These are phyloP conservation scores for Lota lota DNA, from an alignment of 2,113 vertebrate genomes.

Conservation along the genomic window DNA sequence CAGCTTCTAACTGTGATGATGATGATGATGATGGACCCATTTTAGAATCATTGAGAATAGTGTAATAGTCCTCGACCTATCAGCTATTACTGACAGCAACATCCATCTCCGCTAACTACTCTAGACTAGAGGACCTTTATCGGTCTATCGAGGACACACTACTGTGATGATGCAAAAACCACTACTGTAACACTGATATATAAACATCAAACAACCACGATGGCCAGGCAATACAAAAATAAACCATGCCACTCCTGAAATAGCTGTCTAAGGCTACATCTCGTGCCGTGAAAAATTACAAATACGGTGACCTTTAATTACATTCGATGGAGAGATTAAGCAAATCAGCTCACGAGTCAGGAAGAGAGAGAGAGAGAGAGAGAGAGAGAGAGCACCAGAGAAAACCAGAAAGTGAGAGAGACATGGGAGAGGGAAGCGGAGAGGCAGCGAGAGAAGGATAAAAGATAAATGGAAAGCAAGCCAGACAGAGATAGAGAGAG, in stretches of 20 bases:
- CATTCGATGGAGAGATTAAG: constrained; percentile 37
- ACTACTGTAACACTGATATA: constrained; percentile 35
- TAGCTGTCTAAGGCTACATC: constrained; percentile 36
- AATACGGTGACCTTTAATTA: constrained; percentile 63
- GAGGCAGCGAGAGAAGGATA: not conserved
- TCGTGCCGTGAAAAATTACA: constrained; percentile 48
- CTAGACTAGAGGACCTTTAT: constrained; percentile 58
- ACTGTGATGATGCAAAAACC: constrained; percentile 31
- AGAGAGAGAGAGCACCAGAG: constrained; percentile 6
- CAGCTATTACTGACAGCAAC: constrained; percentile 66
- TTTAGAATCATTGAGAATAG: constrained; percentile 49
- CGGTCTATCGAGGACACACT: constrained; percentile 42
- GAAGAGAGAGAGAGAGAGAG: constrained; percentile 9
- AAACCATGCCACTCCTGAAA: constrained; percentile 24
- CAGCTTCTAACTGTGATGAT: constrained; percentile 46
- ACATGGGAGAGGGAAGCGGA: not conserved
- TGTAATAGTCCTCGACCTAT: constrained; percentile 62
- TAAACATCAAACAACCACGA: constrained; percentile 36
- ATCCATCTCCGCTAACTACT: constrained; percentile 70
- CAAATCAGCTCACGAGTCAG: constrained; percentile 47
- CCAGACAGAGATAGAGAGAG: constrained; percentile 23
- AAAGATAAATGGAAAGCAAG: constrained; percentile 11
- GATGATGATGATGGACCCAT: constrained; percentile 37
- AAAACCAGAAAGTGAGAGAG: constrained; percentile 3
- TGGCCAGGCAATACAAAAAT: constrained; percentile 39